These are phyloP conservation scores for Eunapius fragilis DNA, from an alignment of 37 sponge, comb jelly and placozoan genomes.

Conservation along the genomic window DNA sequence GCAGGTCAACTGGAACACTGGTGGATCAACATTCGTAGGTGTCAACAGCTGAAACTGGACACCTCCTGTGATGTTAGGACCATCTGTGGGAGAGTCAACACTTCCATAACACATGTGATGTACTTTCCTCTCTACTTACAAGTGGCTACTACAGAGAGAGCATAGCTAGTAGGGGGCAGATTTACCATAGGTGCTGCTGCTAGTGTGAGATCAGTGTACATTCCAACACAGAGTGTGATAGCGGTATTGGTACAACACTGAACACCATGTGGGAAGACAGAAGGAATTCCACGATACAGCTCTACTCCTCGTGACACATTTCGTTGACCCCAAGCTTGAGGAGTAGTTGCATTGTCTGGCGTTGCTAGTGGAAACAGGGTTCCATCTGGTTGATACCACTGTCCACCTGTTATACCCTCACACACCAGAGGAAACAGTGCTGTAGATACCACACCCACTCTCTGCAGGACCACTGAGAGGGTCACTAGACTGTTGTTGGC, in stretches of 20 bases:
- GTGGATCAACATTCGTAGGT: conserved; percentile 1
- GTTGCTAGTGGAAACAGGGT: not conserved
- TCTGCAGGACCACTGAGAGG: not conserved
- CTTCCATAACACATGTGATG: not conserved
- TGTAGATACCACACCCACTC: not conserved
- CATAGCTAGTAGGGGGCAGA: not conserved
- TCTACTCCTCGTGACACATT: not conserved
- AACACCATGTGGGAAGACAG: not conserved
- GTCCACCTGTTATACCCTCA: not conserved
- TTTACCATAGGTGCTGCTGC: not conserved
- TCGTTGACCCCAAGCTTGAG: not conserved
- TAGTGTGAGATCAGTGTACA: not conserved
- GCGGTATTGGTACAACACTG: not conserved
- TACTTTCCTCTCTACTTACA: not conserved
- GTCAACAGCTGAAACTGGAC: conserved; percentile 12
- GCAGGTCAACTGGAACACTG: conserved; percentile 3
- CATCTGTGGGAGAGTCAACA: not conserved
- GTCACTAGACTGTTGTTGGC: not conserved
- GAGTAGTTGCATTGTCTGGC: not conserved
- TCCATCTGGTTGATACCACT: not conserved
- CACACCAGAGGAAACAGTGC: not conserved
- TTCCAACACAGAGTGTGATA: not conserved
- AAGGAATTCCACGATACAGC: not conserved
- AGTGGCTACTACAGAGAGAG: not conserved
- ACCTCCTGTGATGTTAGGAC: not conserved